Evolutionary conservation across 2,888 invertebrate genomes (phyloP).

Genomic region (Thyatira batis): DNA sequence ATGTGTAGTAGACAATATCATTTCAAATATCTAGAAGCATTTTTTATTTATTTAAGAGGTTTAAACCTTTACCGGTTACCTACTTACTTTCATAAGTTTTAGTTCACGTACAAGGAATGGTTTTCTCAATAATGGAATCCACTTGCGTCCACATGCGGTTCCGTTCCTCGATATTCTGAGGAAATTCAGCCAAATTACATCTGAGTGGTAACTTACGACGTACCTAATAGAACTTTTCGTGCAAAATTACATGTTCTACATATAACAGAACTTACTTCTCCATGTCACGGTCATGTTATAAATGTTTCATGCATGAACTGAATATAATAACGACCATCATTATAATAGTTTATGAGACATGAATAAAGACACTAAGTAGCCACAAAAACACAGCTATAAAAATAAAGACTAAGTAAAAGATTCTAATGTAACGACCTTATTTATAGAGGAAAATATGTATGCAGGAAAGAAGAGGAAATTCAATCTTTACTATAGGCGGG

Average conservation of each 20-base stretch:
- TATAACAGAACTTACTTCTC: background rate
- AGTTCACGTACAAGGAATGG: background rate
- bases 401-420: slow-evolving; percentile 25
- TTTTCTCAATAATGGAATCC: background rate
- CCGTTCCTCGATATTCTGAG: background rate
- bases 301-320: background rate
- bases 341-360: background rate
- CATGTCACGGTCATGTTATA: background rate
- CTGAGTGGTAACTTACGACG: background rate
- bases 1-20: too few species aligned
- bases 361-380: slow-evolving; percentile 11
- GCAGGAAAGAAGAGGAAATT: slow-evolving; percentile 28
- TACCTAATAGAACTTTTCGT: background rate
- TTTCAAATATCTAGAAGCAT: too few species aligned
- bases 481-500: slow-evolving; percentile 27
- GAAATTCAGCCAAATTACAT: background rate
- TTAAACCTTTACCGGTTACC: too few species aligned
- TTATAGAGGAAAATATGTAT: slow-evolving; percentile 31
- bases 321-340: background rate
- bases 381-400: slow-evolving; percentile 23
- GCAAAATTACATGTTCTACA: background rate
- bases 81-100: too few species aligned
- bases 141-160: background rate
- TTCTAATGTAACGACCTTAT: slow-evolving; percentile 26
- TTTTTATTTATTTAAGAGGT: too few species aligned